A percentile compares a stretch with the other conserved stretches of the same genome.
These are phyloP conservation scores for Perodicticus potto DNA, from an alignment of 2,797 vertebrate species.

Conservation along the genomic window DNA sequence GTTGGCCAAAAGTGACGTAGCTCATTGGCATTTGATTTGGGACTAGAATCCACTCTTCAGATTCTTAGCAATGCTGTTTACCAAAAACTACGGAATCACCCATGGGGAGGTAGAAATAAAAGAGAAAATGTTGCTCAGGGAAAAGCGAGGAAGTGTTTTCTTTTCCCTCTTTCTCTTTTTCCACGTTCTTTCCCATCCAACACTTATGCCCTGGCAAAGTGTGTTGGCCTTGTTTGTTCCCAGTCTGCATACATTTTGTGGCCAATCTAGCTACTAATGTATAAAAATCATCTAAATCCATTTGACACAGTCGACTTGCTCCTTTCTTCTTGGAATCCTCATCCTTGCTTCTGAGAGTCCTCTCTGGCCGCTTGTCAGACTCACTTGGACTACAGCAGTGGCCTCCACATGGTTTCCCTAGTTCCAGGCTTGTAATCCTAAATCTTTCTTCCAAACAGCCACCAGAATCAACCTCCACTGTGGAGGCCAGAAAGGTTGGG, in stretches of 20 bases:
- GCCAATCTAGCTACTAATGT: neutral
- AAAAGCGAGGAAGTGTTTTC: neutral
- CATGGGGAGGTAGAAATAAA: neutral
- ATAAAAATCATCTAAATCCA: neutral
- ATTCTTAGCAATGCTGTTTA: slow-evolving; percentile 49
- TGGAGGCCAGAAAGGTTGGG: too few relatives aligned
- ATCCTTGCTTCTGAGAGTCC: neutral
- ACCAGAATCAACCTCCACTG: neutral
- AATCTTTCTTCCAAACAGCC: neutral
- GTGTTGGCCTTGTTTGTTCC: neutral
- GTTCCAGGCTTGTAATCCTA: neutral
- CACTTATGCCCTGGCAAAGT: neutral
- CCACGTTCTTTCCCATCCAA: neutral
- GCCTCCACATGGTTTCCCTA: neutral
- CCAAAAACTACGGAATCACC: neutral
- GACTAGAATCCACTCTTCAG: slow-evolving; percentile 36
- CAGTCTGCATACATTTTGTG: neutral
- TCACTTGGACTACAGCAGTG: neutral
- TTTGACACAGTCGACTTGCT: neutral
- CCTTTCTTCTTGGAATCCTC: slow-evolving; percentile 5
- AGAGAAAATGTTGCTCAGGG: slow-evolving; percentile 17
- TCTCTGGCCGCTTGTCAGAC: neutral
- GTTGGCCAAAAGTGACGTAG: neutral
- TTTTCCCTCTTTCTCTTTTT: neutral
- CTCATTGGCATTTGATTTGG: slow-evolving; percentile 37